Conservation (phyloP, 2,888 invertebrate genomes). For the Lasioglossum leucozonium region DNA sequence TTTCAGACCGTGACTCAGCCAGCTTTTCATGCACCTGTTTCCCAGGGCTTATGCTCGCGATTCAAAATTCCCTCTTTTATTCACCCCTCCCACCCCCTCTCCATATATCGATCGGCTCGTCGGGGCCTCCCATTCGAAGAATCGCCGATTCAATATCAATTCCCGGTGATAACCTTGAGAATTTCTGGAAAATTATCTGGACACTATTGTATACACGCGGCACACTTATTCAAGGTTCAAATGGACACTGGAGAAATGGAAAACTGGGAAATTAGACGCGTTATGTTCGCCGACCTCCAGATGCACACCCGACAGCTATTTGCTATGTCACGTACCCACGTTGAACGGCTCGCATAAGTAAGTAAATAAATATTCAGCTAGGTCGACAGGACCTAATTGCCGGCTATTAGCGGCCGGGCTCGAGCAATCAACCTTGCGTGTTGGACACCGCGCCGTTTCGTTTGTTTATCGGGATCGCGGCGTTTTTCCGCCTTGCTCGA, state of each 20-base stretch:
- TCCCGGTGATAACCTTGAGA: background rate
- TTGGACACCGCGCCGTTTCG: constrained; percentile 31
- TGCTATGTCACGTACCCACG: background rate
- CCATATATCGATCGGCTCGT: background rate
- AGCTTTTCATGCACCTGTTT: background rate
- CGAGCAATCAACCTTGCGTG: constrained; percentile 50
- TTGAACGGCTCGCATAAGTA: constrained; percentile 24
- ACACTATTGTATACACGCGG: background rate
- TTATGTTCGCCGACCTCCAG: background rate
- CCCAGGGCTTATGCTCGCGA: background rate
- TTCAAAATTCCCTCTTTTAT: background rate
- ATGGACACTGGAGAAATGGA: background rate
- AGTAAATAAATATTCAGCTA: constrained; percentile 48
- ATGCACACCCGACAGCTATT: no score
- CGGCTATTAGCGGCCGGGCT: constrained; percentile 39
- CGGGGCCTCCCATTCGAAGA: background rate
- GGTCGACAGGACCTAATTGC: constrained; percentile 41
- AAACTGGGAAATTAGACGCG: background rate
- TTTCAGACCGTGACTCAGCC: constrained; percentile 16
- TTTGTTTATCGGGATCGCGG: constrained; percentile 27
- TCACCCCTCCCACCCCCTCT: background rate
- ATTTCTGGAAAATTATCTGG: background rate
- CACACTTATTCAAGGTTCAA: background rate
- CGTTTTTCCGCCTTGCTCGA: background rate
- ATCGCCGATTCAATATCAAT: background rate